Conservation (phyloP, 23 tunicate species). For the Trididemnum clinides region DNA sequence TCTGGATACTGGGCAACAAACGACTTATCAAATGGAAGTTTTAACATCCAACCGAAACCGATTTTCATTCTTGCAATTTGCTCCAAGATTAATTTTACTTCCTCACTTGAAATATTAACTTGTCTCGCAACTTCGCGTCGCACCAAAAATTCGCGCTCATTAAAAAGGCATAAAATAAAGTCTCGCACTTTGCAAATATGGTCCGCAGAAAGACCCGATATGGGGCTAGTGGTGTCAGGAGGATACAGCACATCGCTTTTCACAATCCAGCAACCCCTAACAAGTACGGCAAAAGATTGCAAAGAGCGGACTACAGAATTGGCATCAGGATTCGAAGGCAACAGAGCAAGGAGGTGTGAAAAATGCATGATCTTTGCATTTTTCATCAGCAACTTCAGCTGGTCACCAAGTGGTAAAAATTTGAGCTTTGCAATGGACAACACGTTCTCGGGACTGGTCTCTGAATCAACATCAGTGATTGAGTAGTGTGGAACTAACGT, state of each 20-base stretch:
- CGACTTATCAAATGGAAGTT: slow-evolving; percentile 29
- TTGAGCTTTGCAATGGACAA: slow-evolving; percentile 56
- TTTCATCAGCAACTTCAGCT: slow-evolving; percentile 63
- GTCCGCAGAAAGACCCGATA: slow-evolving; percentile 66
- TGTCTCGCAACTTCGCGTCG: slow-evolving; percentile 46
- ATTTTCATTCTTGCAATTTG: slow-evolving; percentile 66
- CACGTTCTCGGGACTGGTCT: slow-evolving; percentile 53
- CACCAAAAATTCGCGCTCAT: slow-evolving; percentile 39
- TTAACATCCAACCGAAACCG: slow-evolving; percentile 69
- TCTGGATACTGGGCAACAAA: slow-evolving; percentile 58
- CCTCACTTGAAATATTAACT: slow-evolving; percentile 73
- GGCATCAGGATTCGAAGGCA: slow-evolving; percentile 61
- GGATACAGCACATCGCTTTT: slow-evolving; percentile 90
- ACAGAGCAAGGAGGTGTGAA: slow-evolving; percentile 50
- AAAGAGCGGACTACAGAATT: slow-evolving; percentile 65
- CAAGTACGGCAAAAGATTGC: slow-evolving; percentile 82
- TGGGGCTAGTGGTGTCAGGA: slow-evolving; percentile 51
- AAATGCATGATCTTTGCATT: slow-evolving; percentile 82
- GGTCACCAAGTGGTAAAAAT: slow-evolving; percentile 55
- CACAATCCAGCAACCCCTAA: slow-evolving; percentile 79
- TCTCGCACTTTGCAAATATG: slow-evolving; percentile 67
- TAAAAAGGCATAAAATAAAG: slow-evolving; percentile 62
- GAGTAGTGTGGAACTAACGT: slow-evolving; percentile 51
- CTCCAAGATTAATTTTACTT: slow-evolving; percentile 68
- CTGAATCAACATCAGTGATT: slow-evolving; percentile 39